phyloP scores from a whole-genome alignment of 2,113 vertebrate species.

The Rhombomys opimus region DNA sequence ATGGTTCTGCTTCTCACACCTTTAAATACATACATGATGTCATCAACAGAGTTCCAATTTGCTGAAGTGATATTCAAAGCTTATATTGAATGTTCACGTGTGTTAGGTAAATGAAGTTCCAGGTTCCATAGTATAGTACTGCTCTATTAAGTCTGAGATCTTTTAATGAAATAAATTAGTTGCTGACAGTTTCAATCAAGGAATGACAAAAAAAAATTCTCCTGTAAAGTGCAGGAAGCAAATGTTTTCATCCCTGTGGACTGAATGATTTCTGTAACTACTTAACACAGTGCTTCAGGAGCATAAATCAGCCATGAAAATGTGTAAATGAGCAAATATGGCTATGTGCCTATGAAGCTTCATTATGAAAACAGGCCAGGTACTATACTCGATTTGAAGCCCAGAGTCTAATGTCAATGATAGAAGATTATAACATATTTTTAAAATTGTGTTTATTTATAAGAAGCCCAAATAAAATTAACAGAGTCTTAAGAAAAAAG shows the following conservation, averaged over 20 bases:
- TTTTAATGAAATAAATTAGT: conserved; percentile 28
- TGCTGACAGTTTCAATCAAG: conserved; percentile 24
- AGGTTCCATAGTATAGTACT: conserved; percentile 17
- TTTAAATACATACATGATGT: conserved; percentile 29
- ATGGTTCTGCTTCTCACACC: conserved; percentile 44
- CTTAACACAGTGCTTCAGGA: background rate
- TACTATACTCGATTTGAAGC: background rate
- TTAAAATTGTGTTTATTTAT: background rate
- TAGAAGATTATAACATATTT: background rate
- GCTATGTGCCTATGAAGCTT: background rate
- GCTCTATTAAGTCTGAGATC: conserved; percentile 35
- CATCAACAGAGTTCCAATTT: conserved; percentile 18
- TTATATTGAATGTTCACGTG: background rate
- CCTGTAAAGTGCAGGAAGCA: background rate
- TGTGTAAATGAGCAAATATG: background rate
- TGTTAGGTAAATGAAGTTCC: background rate
- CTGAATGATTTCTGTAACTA: background rate
- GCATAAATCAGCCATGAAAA: conserved; percentile 20
- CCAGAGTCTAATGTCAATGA: background rate
- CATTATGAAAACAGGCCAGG: background rate
- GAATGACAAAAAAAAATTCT: background rate
- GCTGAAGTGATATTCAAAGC: background rate
- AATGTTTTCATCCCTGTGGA: background rate
- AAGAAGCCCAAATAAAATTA: conserved; percentile 17
- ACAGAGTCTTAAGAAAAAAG: background rate